phyloP scores from a whole-genome alignment of 2,888 invertebrate species.

The Allacma fusca region DNA sequence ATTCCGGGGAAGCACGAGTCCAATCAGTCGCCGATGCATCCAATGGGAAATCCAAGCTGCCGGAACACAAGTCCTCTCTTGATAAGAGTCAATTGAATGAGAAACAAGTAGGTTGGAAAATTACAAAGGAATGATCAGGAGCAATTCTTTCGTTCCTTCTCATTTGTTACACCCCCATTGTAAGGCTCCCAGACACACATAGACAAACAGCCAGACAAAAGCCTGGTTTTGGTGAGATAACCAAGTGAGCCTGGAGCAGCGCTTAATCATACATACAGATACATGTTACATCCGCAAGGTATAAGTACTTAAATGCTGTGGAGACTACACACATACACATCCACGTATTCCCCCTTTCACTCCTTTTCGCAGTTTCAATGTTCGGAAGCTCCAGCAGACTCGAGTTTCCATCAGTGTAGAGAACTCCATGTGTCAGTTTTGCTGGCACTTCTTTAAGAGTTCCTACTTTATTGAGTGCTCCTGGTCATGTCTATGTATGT shows the following conservation, averaged over 20 bases:
- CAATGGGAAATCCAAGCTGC: constrained; percentile 40
- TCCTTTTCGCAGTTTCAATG: too few relatives aligned
- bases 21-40: constrained; percentile 31
- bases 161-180: constrained; percentile 20
- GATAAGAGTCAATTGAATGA: constrained; percentile 48
- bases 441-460: neutral
- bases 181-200: neutral
- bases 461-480: neutral
- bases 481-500: neutral
- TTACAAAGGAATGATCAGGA: constrained; percentile 46
- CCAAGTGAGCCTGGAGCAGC: neutral
- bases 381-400: too few relatives aligned
- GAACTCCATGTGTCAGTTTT: neutral
- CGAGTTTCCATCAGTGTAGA: too few relatives aligned
- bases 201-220: constrained; percentile 14
- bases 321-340: neutral
- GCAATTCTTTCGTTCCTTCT: constrained; percentile 34
- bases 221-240: neutral
- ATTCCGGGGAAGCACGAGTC: constrained; percentile 45
- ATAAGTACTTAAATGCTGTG: too few relatives aligned
- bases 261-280: neutral
- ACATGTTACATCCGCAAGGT: neutral
- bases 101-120: constrained; percentile 50
- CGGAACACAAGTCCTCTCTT: constrained; percentile 42
- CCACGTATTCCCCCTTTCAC: neutral